A percentile compares a stretch with the other conserved stretches of the same genome.
Evolutionary conservation across 2,888 invertebrate species (phyloP).

Genomic region (Idaea aversata): DNA sequence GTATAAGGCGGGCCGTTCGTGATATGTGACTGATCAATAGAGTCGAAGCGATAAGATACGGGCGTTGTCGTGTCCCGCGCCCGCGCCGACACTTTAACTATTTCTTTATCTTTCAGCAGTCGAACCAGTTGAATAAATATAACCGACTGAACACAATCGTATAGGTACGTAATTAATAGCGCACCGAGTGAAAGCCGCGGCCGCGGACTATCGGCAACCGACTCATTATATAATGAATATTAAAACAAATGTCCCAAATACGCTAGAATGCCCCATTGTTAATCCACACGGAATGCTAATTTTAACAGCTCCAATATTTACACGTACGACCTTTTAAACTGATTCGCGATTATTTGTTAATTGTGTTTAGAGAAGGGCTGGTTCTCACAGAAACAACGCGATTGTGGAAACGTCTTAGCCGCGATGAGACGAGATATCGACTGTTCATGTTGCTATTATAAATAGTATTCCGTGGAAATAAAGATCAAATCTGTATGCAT

Average conservation of each 20-base stretch:
- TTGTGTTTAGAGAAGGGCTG: conserved; percentile 34
- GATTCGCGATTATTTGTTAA: conserved; percentile 37
- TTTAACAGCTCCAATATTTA: conserved; percentile 39
- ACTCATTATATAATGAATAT: conserved; percentile 76
- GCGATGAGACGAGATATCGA: conserved; percentile 33
- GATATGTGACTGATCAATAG: conserved; percentile 77
- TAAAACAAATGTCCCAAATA: conserved; percentile 72
- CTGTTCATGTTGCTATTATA: conserved; percentile 32
- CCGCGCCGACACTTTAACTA: conserved; percentile 47
- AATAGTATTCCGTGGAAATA: conserved; percentile 29
- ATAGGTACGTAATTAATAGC: conserved; percentile 72
- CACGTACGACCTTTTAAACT: conserved; percentile 29
- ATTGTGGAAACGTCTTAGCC: conserved; percentile 37
- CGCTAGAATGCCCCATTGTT: conserved; percentile 50
- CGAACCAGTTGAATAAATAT: conserved; percentile 77
- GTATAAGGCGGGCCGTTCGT: conserved; percentile 72
- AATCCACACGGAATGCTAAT: conserved; percentile 39
- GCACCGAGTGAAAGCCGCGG: conserved; percentile 70
- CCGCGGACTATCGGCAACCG: conserved; percentile 54
- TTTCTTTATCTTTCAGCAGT: conserved; percentile 75
- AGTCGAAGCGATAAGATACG: conserved; percentile 75
- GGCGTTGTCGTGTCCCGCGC: conserved; percentile 53
- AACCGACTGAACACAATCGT: conserved; percentile 68
- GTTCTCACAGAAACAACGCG: conserved; percentile 38
- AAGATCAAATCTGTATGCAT: conserved; percentile 31